phyloP scores from a whole-genome alignment of 2,113 vertebrate species.

The Corythornis vintsioides region DNA sequence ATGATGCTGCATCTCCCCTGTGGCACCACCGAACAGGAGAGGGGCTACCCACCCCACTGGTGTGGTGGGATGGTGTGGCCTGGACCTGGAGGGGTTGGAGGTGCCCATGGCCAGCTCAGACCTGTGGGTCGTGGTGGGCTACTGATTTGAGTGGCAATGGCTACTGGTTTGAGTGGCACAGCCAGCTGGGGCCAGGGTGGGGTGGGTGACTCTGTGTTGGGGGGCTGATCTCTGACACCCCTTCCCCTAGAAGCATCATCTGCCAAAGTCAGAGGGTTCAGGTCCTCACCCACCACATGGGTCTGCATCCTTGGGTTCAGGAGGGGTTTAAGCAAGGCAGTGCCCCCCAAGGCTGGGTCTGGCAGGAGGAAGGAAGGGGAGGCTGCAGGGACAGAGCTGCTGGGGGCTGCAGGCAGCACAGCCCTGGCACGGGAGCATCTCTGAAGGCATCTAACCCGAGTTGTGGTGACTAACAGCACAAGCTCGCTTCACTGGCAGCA shows the following conservation, averaged over 20 bases:
- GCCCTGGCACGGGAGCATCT: not conserved
- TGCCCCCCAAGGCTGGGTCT: not conserved
- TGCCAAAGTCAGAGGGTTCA: not conserved
- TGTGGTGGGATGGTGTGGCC: fast-evolving
- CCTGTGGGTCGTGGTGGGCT: not conserved
- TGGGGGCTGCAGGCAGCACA: not conserved
- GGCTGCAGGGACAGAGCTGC: not conserved
- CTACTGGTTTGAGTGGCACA: not conserved
- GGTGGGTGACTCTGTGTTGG: not conserved
- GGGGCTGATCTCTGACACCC: not conserved
- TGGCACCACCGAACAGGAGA: not conserved
- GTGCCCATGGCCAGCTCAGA: not conserved
- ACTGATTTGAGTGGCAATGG: not conserved
- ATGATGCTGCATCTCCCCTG: not conserved
- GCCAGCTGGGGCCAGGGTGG: not conserved
- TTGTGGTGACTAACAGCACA: not conserved
- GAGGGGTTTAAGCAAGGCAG: not conserved
- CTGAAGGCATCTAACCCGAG: fast-evolving
- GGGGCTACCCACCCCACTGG: not conserved
- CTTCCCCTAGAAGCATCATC: fast-evolving
- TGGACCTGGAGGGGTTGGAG: not conserved
- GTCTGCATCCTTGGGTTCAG: not conserved
- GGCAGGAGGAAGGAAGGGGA: not conserved
- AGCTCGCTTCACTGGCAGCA: not conserved
- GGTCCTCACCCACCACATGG: fast-evolving